Evolutionary conservation across 2,888 invertebrate genomes (phyloP).

Genomic region (Ennomos erosarius): DNA sequence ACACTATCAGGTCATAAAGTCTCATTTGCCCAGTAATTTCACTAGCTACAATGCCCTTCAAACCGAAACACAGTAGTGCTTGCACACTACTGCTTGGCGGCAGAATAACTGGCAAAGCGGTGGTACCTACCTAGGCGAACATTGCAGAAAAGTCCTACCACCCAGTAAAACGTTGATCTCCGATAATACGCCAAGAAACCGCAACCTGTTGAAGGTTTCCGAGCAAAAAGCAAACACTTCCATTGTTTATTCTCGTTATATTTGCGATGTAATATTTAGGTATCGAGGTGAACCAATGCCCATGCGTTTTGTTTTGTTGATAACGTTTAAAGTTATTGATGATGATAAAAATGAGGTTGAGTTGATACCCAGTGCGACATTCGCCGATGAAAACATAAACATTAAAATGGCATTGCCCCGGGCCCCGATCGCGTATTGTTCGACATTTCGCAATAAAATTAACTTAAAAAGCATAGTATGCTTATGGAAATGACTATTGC

Average conservation of each 20-base stretch:
- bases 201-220: conserved; percentile 58
- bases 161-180: conserved; percentile 27
- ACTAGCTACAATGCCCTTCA: no score
- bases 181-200: conserved; percentile 30
- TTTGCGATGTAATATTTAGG: conserved; percentile 17
- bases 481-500: no score
- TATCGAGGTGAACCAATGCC: conserved; percentile 30
- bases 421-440: conserved; percentile 18
- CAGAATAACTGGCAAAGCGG: no score
- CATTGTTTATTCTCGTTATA: conserved; percentile 45
- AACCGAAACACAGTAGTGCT: no score
- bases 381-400: conserved; percentile 52
- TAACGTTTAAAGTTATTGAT: conserved; percentile 53
- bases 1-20: no score
- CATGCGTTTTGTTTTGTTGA: conserved; percentile 50
- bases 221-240: conserved; percentile 43
- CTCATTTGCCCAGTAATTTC: no score
- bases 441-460: conserved; percentile 5
- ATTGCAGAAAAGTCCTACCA: background rate
- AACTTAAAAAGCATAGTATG: background rate
- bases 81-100: no score
- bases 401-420: conserved; percentile 41
- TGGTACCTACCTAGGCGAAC: no score
- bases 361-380: conserved; percentile 55
- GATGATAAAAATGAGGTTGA: conserved; percentile 55